Evolutionary conservation across 2,113 vertebrate genomes (phyloP), one percentile per base, ranked within the genome.

Genomic region (Haliaeetus leucogaster): DNA sequence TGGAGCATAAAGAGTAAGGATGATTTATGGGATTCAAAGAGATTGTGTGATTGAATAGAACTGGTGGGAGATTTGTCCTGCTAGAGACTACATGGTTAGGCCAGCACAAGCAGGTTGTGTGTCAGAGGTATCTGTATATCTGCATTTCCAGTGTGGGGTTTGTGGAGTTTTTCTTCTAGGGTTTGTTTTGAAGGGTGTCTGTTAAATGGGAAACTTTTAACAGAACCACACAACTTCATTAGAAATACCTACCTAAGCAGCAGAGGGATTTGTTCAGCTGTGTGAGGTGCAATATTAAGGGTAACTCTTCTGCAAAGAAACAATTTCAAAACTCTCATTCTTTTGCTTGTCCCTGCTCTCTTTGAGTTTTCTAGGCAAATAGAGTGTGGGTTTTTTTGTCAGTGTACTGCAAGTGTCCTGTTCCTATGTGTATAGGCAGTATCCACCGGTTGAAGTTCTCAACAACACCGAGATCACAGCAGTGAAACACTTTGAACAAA

Each of bases 1-100:
- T 99, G 93, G 98, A 99, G 93, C 99, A 99, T 95, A 99, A 98
- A 98, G 98, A 98, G 99, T 99, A 98, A 98, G 98, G 73, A 53
- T 52, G 50, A 18, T 66, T 95, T 91, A 34, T 95, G 77, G 40
- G 18, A 30, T 92, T 89, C 76, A 43, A 4, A 73, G 76, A 61
- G 52, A 48, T 29, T 32, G 32, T 9, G 2, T 59, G 63, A 22
- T 76, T 90, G 11, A 73, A 18, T 59, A 36, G 53, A 63, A 62
- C 5, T 73, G 78, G 43, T 92, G 70, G 47, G 47, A 89, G 21
- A n/a, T 47, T 76, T 61, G 17, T 72, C 32, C 43, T 90, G 65
- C 40, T 87, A 65, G n/a, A 52, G 38, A 13, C 17, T 36, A 19
- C 17, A 3, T 50, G n/a, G 10, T 67, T 91, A 77, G 45, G 38